phyloP scores from a whole-genome alignment of 2,888 invertebrate genomes.

The Patella depressa region DNA sequence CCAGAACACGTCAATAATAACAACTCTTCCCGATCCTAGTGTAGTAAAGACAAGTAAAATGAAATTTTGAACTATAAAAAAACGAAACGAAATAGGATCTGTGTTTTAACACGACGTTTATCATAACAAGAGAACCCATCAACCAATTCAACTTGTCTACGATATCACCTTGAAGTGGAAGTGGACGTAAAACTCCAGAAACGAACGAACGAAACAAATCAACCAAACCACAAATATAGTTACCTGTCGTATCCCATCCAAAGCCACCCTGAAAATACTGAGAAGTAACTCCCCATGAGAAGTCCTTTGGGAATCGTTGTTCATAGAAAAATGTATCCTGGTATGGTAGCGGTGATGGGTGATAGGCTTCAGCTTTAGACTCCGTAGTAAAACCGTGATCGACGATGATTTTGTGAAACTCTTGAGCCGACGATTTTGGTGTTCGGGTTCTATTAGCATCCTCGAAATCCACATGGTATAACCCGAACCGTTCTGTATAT shows the following conservation, averaged over 20 bases:
- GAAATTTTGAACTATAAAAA: too few species aligned
- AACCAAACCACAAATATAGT: too few species aligned
- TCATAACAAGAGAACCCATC: too few species aligned
- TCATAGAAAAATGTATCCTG: slow-evolving; percentile 38
- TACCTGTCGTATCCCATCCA: too few species aligned
- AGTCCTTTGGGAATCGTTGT: slow-evolving; percentile 43
- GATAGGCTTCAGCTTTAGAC: slow-evolving; percentile 8
- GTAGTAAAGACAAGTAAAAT: too few species aligned
- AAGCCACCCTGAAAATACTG: too few species aligned
- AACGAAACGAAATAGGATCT: too few species aligned
- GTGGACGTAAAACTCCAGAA: neutral
- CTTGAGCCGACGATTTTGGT: slow-evolving; percentile 76
- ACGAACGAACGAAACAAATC: neutral
- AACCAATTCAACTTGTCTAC: too few species aligned
- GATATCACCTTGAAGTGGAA: too few species aligned
- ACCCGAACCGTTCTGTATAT: slow-evolving; percentile 80
- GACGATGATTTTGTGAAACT: slow-evolving; percentile 49
- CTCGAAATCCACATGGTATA: slow-evolving; percentile 81
- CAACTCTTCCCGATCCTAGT: too few species aligned
- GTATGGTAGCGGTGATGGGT: slow-evolving; percentile 16
- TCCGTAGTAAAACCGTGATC: slow-evolving; percentile 49
- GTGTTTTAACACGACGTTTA: too few species aligned
- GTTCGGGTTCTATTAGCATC: slow-evolving; percentile 79
- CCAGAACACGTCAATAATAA: too few species aligned
- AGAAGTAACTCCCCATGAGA: slow-evolving; percentile 68